These are phyloP conservation scores for Sorex maritimensis DNA, from an alignment of 2,797 vertebrate species.

Conservation along the genomic window DNA sequence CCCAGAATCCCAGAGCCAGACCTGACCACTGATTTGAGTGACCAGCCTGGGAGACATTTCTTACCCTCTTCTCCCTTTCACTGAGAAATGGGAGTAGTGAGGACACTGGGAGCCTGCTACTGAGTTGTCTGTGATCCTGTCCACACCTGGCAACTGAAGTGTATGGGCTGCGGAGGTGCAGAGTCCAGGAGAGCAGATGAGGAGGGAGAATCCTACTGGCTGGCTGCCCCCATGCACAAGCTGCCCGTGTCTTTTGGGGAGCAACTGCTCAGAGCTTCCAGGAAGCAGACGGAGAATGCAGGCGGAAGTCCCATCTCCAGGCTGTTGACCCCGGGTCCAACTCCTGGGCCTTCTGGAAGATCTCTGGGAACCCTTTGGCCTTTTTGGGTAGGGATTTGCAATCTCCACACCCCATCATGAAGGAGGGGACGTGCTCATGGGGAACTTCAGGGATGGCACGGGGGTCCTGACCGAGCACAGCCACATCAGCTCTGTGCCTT, in stretches of 20 bases:
- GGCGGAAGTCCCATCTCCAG: constrained; percentile 3
- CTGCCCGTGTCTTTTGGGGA: rapidly evolving
- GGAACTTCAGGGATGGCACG: neutral
- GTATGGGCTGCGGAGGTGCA: neutral
- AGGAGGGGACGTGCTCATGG: neutral
- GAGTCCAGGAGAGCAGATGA: rapidly evolving
- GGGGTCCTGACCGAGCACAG: neutral
- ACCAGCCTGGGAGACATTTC: neutral
- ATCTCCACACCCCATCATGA: neutral
- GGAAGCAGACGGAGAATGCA: constrained; percentile 19
- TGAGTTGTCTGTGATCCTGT: too few relatives aligned
- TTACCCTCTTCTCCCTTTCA: constrained; percentile 17
- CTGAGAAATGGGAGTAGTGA: neutral
- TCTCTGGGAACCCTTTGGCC: neutral
- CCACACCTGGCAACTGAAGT: neutral
- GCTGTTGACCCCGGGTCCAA: neutral
- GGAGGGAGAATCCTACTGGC: rapidly evolving
- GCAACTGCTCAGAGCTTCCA: neutral
- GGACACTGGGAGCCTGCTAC: neutral
- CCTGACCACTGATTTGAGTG: neutral
- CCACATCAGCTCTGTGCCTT: neutral
- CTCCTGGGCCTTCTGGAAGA: neutral
- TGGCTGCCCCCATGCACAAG: neutral
- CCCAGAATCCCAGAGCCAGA: neutral
- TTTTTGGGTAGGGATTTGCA: neutral